These are phyloP conservation scores for Gyrodactylus bullatarudis DNA, from an alignment of 1,140 invertebrate genomes.

Conservation along the genomic window DNA sequence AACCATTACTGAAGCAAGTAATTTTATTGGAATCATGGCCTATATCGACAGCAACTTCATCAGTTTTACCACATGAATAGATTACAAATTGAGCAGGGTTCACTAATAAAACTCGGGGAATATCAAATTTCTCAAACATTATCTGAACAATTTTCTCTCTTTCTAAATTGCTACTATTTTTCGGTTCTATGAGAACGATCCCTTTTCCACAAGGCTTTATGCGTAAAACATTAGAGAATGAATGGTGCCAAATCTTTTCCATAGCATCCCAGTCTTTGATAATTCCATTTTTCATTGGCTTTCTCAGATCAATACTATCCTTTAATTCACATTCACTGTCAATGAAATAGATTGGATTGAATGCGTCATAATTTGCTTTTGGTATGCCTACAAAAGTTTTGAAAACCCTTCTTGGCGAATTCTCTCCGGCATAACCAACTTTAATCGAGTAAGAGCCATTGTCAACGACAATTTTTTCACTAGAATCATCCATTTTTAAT, in stretches of 20 bases:
- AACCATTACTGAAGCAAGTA: slow-evolving; percentile 50
- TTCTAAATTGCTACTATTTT: background rate
- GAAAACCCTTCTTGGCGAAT: background rate
- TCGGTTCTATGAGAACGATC: background rate
- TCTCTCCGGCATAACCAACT: background rate
- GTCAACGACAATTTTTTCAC: no score
- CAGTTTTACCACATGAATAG: slow-evolving; percentile 13
- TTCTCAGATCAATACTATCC: background rate
- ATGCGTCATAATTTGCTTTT: background rate
- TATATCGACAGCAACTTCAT: slow-evolving; percentile 17
- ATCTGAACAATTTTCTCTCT: slow-evolving; percentile 20
- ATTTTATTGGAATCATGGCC: slow-evolving; percentile 41
- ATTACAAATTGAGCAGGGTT: slow-evolving; percentile 17
- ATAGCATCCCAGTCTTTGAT: background rate
- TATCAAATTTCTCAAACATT: slow-evolving; percentile 47
- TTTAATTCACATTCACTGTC: background rate
- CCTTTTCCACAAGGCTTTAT: background rate
- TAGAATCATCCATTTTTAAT: no score
- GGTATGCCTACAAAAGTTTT: background rate
- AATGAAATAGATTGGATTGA: background rate
- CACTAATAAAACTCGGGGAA: slow-evolving; percentile 22
- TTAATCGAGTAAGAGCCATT: background rate
- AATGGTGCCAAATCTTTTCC: background rate
- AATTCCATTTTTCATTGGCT: background rate
- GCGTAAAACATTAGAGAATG: background rate